Evolutionary conservation across 2,113 vertebrate species (phyloP), one percentile per base, ranked within the genome.

Genomic region (Mixornis gularis): DNA sequence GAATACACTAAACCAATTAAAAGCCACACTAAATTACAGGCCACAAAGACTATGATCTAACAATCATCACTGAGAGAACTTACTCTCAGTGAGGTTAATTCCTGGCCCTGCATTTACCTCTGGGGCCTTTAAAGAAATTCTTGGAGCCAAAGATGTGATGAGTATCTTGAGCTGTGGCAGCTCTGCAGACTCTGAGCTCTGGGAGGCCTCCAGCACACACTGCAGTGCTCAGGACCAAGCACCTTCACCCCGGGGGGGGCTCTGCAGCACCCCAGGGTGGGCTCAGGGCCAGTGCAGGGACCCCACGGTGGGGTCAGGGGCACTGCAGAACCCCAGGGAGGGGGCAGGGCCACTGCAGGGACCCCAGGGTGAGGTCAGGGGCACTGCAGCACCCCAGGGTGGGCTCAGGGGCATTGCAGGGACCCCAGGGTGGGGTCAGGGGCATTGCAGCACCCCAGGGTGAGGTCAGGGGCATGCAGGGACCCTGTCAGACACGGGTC

Each of bases 401-500:
- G 51, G 51, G 51, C 3, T 18, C 27, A 52, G 27, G 51, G 29
- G 7, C 51, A 30, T 17, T 18, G 17, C 51, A 52, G 51, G 27
- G 10, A 25, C 51, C 51, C 26, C 9, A 51, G 26, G 26, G 9
- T 29, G 26, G 15, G 26, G 3, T 9, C 25, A 16, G 25, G 49
- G 26, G 3, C 48, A 15, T 25, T 26, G 13, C 49, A 51, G 27
- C 17, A 53, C 29, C 27, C 27, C 27, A 52, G 29, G 29, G 26
- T 34, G 44, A 36, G 36, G 17, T 27, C 36, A 64, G 26, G 41
- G 53, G 12, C 38, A 44, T 6, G 7, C 55, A 17, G 27, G 55
- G 51, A 40, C 56, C 43, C 0, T 0, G 36, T 29, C 69, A 84
- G 81, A 72, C 4, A 10, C 0, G 2, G n/a, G 46, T 65, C 46